Conservation (phyloP, 2,797 vertebrate species). For the Coilia nasus region DNA sequence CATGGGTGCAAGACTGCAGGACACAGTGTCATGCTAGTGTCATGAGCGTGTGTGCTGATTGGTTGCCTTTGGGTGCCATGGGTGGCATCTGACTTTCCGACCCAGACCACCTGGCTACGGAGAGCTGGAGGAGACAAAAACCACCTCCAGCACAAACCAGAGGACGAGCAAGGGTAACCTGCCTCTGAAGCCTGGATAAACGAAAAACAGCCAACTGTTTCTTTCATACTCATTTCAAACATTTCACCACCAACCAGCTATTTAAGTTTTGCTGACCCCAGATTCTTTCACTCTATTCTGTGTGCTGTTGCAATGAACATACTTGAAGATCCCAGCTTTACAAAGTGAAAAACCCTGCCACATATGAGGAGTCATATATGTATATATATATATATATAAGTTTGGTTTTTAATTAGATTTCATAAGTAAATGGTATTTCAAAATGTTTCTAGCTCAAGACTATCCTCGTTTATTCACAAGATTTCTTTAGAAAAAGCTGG, state of each 20-base stretch:
- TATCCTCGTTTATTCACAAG: too few species aligned
- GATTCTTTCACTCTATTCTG: neutral
- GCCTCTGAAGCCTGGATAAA: slow-evolving; percentile 20
- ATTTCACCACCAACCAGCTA: neutral
- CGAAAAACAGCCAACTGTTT: neutral
- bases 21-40: slow-evolving; percentile 26
- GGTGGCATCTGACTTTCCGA: slow-evolving; percentile 79
- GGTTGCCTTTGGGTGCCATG: neutral
- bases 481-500: too few species aligned
- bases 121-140: neutral
- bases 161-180: slow-evolving; percentile 86
- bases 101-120: slow-evolving; percentile 74
- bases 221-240: neutral
- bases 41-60: neutral
- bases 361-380: too few species aligned
- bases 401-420: too few species aligned
- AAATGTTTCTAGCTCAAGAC: too few species aligned
- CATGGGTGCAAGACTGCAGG: neutral
- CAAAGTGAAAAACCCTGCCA: too few species aligned
- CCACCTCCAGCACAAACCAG: slow-evolving; percentile 67
- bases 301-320: too few species aligned
- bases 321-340: too few species aligned
- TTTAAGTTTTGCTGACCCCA: neutral
- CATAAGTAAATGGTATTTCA: too few species aligned
- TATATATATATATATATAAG: too few species aligned